Base-by-base conservation (phyloP, 2,113 vertebrate species). In the Equus quagga region DNA sequence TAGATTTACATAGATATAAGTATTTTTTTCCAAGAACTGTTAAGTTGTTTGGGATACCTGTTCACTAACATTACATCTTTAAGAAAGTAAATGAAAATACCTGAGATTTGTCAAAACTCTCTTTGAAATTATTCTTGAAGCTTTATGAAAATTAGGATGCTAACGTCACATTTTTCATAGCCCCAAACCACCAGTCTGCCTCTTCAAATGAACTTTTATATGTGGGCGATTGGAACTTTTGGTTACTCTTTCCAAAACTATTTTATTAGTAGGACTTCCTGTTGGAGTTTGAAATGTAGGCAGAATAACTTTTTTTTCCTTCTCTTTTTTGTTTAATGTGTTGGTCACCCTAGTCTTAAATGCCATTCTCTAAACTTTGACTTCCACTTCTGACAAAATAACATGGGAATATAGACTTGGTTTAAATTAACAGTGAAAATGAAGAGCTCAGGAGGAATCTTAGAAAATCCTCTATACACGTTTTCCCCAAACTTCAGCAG, bases 61-160 rank as follows among this genome's bases (percentile, higher is more conserved):
- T 82, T 82, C 36, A 19, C 9, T 83, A 83, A 64, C 15, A 31
- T 14, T 69, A 17, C 3, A 67, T 67, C 46, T 51, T 79, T 56
- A 79, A 79, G 19, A 33, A 62, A 89, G 49, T 44, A 91, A 91
- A 91, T 80, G 62, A 69, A 80, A 91, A 65, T 67, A 79, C n/a
- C 4, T 18, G 7, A 80, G 64, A 46, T 8, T 88, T 36, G 33
- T 51, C 75, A 62, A 60, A 62, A 56, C n/a, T 56, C 24, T 28
- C 24, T 15, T 54, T 67, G 8, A 54, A 87, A 60, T 26, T 88
- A 60, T 73, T 58, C 33, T 88, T 60, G 69, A 88, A 69, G 44
- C 62, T 69, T 91, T 91, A 80, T 56, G 49, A 91, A 91, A 91
- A 56, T n/a, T 91, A 56, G n/a, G 28, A 23, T 91, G 33, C 24